phyloP scores from a whole-genome alignment of 92 coral and sea anemone genomes.

The Porites cylindrica region DNA sequence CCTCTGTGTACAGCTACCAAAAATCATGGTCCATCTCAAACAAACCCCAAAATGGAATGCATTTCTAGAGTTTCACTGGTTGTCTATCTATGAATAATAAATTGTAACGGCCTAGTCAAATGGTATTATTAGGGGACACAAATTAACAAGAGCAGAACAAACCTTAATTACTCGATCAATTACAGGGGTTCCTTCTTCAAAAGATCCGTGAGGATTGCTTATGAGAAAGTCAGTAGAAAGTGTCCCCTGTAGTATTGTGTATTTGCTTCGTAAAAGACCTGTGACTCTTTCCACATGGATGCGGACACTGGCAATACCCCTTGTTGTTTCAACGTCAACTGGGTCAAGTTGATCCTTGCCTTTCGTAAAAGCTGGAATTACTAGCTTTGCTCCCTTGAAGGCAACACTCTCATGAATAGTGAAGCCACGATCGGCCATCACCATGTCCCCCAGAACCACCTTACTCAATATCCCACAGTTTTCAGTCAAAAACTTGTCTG shows the following conservation, averaged over 20 bases:
- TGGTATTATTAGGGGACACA: conserved; percentile 32
- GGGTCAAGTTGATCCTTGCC: conserved; percentile 56
- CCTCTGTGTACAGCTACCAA: not conserved
- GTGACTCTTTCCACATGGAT: conserved; percentile 59
- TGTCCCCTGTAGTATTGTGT: conserved; percentile 46
- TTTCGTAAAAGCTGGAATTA: conserved; percentile 52
- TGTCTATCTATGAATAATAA: too few relatives aligned
- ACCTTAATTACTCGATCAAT: conserved; percentile 49
- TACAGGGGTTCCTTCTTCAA: conserved; percentile 40
- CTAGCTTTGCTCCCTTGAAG: conserved; percentile 39
- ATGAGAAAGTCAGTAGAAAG: conserved; percentile 41
- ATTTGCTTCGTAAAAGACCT: conserved; percentile 48
- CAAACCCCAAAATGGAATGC: too few relatives aligned
- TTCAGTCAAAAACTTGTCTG: conserved; percentile 17
- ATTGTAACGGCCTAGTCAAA: conserved; percentile 30
- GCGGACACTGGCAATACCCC: conserved; percentile 55
- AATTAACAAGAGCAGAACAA: conserved; percentile 54
- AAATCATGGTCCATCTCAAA: conserved; percentile 1
- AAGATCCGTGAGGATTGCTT: conserved; percentile 40
- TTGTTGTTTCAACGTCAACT: conserved; percentile 58
- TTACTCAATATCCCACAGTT: conserved; percentile 13
- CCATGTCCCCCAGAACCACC: conserved; percentile 26
- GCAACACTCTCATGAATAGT: conserved; percentile 43
- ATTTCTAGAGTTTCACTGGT: too few relatives aligned
- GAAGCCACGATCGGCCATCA: conserved; percentile 26